A percentile compares a stretch with the other conserved stretches of the same genome.
These are phyloP conservation scores for Manduca sexta DNA, from an alignment of 1,140 invertebrate species.

Conservation along the genomic window DNA sequence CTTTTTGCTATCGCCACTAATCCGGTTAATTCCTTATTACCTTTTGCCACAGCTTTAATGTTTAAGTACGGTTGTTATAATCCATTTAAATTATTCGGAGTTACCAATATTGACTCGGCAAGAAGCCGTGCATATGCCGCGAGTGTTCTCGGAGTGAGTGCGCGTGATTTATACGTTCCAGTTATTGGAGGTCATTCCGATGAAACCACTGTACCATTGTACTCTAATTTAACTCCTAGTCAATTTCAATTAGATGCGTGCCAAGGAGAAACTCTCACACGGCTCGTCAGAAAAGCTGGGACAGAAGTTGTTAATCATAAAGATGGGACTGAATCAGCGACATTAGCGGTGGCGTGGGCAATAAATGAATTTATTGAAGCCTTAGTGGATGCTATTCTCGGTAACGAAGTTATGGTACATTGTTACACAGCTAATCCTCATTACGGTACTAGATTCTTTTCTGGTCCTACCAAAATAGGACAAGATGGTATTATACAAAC, in stretches of 20 bases:
- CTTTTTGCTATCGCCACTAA: conserved; percentile 41
- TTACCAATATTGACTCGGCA: conserved; percentile 40
- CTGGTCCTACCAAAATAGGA: conserved; percentile 35
- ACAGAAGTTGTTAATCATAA: conserved; percentile 38
- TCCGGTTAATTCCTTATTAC: conserved; percentile 48
- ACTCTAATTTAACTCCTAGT: conserved; percentile 36
- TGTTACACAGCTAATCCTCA: conserved; percentile 35
- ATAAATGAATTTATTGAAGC: conserved; percentile 35
- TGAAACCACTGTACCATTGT: conserved; percentile 41
- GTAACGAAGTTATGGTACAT: conserved; percentile 26
- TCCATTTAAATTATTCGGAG: conserved; percentile 40
- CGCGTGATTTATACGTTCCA: conserved; percentile 24
- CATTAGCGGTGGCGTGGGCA: conserved; percentile 35
- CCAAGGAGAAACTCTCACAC: conserved; percentile 36
- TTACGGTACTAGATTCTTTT: conserved; percentile 45
- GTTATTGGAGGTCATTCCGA: conserved; percentile 47
- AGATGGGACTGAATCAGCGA: conserved; percentile 27
- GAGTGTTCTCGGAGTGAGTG: conserved; percentile 27
- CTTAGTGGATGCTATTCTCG: conserved; percentile 32
- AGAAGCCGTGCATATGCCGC: conserved; percentile 27
- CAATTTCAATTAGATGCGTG: conserved; percentile 19
- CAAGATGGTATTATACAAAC: conserved; percentile 28
- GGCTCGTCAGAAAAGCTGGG: conserved; percentile 35
- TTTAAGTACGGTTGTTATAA: conserved; percentile 34
- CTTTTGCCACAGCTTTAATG: conserved; percentile 39